Conservation (phyloP, 2,113 vertebrate genomes). For the Centrocercus urophasianus region DNA sequence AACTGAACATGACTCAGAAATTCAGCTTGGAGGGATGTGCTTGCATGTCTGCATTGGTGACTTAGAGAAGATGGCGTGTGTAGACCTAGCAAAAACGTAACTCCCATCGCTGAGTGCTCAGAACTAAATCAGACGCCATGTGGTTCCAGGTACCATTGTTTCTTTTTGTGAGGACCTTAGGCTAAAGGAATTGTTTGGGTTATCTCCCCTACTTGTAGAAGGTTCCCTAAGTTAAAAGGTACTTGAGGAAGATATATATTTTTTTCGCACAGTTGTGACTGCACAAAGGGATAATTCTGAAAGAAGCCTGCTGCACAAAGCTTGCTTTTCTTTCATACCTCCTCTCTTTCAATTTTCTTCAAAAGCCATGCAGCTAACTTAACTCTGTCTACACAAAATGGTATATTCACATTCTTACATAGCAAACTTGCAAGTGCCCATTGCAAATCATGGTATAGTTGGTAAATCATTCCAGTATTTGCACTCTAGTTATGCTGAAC, state of each 20-base stretch:
- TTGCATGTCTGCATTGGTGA: background rate
- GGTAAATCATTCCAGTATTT: conserved; percentile 10
- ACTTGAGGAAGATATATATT: background rate
- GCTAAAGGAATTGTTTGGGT: background rate
- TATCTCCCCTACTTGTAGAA: background rate
- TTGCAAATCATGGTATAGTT: background rate
- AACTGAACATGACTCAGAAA: background rate
- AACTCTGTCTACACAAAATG: background rate
- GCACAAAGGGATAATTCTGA: background rate
- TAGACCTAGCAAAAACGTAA: background rate
- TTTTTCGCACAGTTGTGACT: background rate
- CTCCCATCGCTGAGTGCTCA: background rate
- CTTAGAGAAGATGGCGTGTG: background rate
- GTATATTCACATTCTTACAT: background rate
- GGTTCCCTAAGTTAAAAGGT: background rate
- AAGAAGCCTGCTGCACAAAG: background rate
- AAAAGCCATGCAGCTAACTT: background rate
- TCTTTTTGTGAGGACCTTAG: accelerated
- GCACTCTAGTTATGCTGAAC: background rate
- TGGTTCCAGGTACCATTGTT: background rate
- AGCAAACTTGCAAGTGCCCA: background rate
- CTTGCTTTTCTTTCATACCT: background rate
- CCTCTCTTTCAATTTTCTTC: background rate
- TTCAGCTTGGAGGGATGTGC: background rate
- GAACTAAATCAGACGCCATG: background rate